These are phyloP conservation scores for Hymenochirus boettgeri DNA, from an alignment of 2,113 vertebrate genomes.

Conservation along the genomic window DNA sequence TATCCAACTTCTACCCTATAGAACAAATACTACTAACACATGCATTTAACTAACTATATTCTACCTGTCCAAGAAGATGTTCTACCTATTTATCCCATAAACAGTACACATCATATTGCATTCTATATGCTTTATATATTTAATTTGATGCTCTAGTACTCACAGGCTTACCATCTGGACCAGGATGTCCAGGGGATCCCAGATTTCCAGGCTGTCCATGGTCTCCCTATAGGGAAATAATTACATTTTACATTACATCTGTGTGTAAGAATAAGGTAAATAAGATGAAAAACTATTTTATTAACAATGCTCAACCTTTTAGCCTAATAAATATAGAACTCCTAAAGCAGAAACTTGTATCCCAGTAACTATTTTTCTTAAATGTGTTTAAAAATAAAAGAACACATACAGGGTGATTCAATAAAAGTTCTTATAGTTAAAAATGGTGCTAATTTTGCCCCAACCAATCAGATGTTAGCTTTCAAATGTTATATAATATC, in stretches of 20 bases:
- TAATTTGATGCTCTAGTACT: slow-evolving; percentile 91
- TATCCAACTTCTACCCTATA: too few relatives aligned
- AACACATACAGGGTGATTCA: too few relatives aligned
- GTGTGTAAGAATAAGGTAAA: not conserved
- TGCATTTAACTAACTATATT: too few relatives aligned
- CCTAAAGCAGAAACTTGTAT: slow-evolving; percentile 28
- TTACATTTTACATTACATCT: slow-evolving; percentile 11
- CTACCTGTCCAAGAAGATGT: too few relatives aligned
- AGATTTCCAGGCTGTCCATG: slow-evolving; percentile 70
- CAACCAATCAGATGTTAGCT: too few relatives aligned
- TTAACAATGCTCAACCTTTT: slow-evolving; percentile 21
- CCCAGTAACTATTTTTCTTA: not conserved
- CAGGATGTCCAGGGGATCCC: slow-evolving; percentile 82
- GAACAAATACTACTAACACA: too few relatives aligned
- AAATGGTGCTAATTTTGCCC: too few relatives aligned
- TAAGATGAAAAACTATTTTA: slow-evolving; percentile 11
- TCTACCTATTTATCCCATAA: too few relatives aligned
- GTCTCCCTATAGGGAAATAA: slow-evolving; percentile 70
- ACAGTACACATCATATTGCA: too few relatives aligned
- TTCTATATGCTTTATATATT: too few relatives aligned
- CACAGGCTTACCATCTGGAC: slow-evolving; percentile 99
- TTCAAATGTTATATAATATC: too few relatives aligned
- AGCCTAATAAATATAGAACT: not conserved
- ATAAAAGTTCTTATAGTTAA: too few relatives aligned
- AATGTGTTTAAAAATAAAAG: slow-evolving; percentile 14